These are phyloP conservation scores for Pagetopsis macropterus DNA, from an alignment of 2,797 vertebrate species.

Conservation along the genomic window DNA sequence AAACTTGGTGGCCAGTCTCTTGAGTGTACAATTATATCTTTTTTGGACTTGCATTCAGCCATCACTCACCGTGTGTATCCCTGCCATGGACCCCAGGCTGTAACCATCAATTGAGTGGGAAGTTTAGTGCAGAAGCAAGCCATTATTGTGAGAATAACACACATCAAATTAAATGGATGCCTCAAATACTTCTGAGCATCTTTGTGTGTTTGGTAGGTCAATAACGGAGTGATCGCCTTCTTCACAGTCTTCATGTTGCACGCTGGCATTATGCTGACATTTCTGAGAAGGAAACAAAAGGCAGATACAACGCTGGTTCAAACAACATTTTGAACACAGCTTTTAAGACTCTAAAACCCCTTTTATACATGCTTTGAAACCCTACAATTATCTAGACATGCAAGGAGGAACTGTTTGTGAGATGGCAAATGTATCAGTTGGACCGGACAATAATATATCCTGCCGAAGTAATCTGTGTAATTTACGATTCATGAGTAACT, in stretches of 20 bases:
- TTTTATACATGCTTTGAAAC: too few relatives aligned
- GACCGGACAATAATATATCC: too few relatives aligned
- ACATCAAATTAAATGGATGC: constrained; percentile 23
- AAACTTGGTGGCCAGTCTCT: constrained; percentile 32
- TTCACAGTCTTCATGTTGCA: constrained; percentile 33
- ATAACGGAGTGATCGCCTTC: constrained; percentile 44
- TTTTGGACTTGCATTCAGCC: constrained; percentile 19
- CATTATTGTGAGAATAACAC: constrained; percentile 20
- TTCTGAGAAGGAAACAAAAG: constrained; percentile 14
- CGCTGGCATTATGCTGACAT: constrained; percentile 1
- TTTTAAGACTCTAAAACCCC: too few relatives aligned
- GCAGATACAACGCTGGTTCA: constrained; percentile 6
- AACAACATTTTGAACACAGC: constrained; percentile 4
- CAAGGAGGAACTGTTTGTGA: too few relatives aligned
- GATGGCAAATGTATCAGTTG: too few relatives aligned
- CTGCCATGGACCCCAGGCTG: constrained; percentile 18
- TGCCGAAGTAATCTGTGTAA: too few relatives aligned
- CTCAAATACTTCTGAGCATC: constrained; percentile 20
- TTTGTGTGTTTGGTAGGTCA: constrained; percentile 40
- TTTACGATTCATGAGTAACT: too few relatives aligned
- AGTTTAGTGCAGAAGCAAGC: constrained; percentile 30
- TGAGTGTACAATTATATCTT: constrained; percentile 29
- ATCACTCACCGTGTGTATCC: constrained; percentile 26
- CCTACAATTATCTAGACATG: too few relatives aligned
- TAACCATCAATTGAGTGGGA: constrained; percentile 38